Evolutionary conservation across 1,140 invertebrate species (phyloP).

Genomic region (Cyclargus thomasi): DNA sequence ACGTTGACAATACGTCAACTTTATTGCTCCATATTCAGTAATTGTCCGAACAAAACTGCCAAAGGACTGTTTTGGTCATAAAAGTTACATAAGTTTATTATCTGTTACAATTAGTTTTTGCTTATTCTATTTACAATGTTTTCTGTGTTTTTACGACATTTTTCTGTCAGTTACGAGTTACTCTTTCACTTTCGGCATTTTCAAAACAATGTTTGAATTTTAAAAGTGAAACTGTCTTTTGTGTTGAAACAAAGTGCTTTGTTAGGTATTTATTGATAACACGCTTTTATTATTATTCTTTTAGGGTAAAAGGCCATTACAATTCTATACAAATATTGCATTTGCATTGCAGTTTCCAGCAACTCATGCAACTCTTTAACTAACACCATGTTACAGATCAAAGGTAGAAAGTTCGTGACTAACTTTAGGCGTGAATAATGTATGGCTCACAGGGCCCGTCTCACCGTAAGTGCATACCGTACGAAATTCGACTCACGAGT

Average conservation of each 20-base stretch:
- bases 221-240: not conserved
- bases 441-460: not conserved
- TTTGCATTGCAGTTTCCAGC: not conserved
- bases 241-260: not conserved
- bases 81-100: constrained; percentile 4
- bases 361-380: not conserved
- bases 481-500: not conserved
- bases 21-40: constrained; percentile 3
- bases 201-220: not conserved
- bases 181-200: not conserved
- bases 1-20: not conserved
- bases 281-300: too few relatives aligned
- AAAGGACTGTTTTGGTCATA: not conserved
- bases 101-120: not conserved
- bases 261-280: too few relatives aligned
- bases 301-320: too few relatives aligned
- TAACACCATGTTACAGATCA: not conserved
- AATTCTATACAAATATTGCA: too few relatives aligned
- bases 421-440: not conserved
- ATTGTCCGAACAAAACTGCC: not conserved
- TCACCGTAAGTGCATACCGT: not conserved
- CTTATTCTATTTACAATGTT: not conserved
- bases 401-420: not conserved
- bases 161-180: not conserved
- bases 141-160: not conserved